Base-by-base conservation (phyloP, 2,797 vertebrate species). In the Hybognathus amarus region DNA sequence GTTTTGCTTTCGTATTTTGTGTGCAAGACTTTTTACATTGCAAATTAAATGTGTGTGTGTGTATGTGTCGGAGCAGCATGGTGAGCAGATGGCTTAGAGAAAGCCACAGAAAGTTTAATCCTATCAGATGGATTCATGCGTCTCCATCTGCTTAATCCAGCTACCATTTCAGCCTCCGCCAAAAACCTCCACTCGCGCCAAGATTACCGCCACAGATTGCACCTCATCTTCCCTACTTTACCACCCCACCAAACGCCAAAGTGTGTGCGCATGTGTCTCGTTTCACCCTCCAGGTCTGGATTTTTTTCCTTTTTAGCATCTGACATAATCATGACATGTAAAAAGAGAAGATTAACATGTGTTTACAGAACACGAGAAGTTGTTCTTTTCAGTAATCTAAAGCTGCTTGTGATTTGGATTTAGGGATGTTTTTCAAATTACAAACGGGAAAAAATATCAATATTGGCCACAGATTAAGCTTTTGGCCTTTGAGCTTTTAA, bases 101-200 rank as follows among this genome's bases (percentile, higher is more conserved):
- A 93, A 93, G 92, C 92, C 91, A 93, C 93, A 94, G 86, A 95
- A 95, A 94, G 95, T 96, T 97, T 99, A 98, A 99, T 98, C 97
- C 97, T 98, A 97, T 99, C 97, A 98, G 95, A 96, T 96, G 94
- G 94, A 97, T 97, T 97, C 96, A 95, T 97, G 94, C 95, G 94
- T 93, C 95, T 94, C 97, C 97, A 99, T 98, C 97, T 98, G 97
- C 96, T 96, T 97, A 97, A 98, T 97, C 96, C 95, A 93, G 83
- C 87, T 94, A 94, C 94, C 93, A 92, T 95, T 94, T 95, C 95
- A 93, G 93, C 82, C 92, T 92, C 93, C 94, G 95, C 95, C 86
- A 94, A 95, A 95, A 94, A 94, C 94, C 91, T 92, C 83, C 86
- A 87, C 90, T 89, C 92, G 90, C 92, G 95, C 96, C 95, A 96